phyloP scores from a whole-genome alignment of 2,113 vertebrate genomes.

The Vulpes lagopus region DNA sequence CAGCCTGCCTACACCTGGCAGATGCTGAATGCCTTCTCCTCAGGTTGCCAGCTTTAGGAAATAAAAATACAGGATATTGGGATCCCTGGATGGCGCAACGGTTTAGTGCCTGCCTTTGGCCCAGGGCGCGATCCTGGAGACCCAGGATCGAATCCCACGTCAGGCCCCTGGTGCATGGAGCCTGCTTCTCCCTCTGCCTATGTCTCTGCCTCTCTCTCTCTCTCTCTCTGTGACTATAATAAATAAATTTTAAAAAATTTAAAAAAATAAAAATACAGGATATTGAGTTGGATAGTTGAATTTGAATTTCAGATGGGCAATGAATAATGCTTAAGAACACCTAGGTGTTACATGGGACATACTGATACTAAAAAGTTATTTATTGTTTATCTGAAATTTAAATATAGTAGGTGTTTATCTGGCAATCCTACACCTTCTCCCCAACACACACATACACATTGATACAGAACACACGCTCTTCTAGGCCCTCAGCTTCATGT shows the following conservation, averaged over 20 bases:
- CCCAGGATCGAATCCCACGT: too few relatives aligned
- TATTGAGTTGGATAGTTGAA: not conserved
- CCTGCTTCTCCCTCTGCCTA: too few relatives aligned
- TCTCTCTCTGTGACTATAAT: too few relatives aligned
- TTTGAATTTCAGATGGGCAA: slow-evolving; percentile 3
- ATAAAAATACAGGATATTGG: not conserved
- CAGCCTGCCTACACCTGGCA: too few relatives aligned
- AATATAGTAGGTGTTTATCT: not conserved
- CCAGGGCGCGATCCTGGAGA: too few relatives aligned
- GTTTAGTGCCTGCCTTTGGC: too few relatives aligned
- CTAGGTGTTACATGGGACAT: not conserved
- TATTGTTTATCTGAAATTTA: not conserved
- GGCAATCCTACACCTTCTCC: not conserved
- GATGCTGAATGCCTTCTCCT: not conserved
- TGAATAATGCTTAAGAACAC: not conserved
- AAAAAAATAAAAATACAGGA: not conserved
- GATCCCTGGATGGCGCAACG: too few relatives aligned
- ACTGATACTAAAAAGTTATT: not conserved
- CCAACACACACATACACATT: accelerated
- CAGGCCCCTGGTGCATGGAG: too few relatives aligned
- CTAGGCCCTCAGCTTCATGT: too few relatives aligned
- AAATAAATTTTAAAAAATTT: too few relatives aligned
- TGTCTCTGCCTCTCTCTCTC: too few relatives aligned
- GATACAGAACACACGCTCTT: not conserved
- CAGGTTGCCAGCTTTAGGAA: not conserved